phyloP scores from a whole-genome alignment of 2,888 invertebrate species.

The Calameuta pallipes region DNA sequence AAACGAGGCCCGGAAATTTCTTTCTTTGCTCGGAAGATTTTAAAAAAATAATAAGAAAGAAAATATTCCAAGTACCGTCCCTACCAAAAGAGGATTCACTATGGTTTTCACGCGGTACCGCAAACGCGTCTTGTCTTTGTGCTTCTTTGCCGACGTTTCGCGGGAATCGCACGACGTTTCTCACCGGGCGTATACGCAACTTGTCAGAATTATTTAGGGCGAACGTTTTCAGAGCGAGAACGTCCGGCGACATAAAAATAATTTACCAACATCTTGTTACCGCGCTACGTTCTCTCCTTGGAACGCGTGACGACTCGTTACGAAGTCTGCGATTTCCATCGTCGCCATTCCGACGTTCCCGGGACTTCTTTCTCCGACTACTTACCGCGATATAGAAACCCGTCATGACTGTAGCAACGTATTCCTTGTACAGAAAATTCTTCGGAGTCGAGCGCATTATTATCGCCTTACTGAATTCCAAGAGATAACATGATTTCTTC shows the following conservation, averaged over 20 bases:
- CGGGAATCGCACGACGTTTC: neutral
- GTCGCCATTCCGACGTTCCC: neutral
- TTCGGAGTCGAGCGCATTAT: neutral
- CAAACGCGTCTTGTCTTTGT: neutral
- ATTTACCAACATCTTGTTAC: slow-evolving; percentile 10
- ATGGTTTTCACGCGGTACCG: neutral
- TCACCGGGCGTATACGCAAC: neutral
- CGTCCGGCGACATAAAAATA: slow-evolving; percentile 22
- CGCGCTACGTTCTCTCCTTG: neutral
- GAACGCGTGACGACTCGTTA: neutral
- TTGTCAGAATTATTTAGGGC: slow-evolving; percentile 18
- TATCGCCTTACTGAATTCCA: neutral
- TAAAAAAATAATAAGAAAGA: neutral
- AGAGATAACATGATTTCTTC: neutral
- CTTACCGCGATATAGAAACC: neutral
- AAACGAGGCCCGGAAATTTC: neutral
- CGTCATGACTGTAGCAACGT: neutral
- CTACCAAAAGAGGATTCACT: neutral
- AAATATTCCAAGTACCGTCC: neutral
- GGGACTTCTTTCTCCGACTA: neutral
- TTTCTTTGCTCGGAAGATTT: neutral
- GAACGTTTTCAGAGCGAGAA: neutral
- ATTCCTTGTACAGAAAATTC: neutral
- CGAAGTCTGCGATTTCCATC: neutral
- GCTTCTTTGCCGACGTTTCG: neutral